These are phyloP conservation scores for Allacma fusca DNA, from an alignment of 2,888 invertebrate species.

Conservation along the genomic window DNA sequence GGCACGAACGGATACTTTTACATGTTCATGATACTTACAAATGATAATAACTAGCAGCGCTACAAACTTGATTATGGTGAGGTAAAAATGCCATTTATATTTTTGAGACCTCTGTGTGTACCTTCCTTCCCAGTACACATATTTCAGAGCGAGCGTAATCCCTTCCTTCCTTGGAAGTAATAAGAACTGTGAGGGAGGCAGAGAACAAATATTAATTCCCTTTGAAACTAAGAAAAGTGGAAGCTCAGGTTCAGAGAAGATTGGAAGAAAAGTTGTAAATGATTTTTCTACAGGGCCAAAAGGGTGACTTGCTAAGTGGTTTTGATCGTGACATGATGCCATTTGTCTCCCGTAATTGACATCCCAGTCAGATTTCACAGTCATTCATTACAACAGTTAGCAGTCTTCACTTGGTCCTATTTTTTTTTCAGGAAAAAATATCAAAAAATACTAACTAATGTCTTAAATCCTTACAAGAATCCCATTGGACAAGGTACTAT, in stretches of 20 bases:
- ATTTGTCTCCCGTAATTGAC: slow-evolving; percentile 60
- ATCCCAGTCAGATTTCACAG: slow-evolving; percentile 49
- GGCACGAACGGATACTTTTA: no score
- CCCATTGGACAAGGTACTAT: no score
- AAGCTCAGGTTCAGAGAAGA: slow-evolving; percentile 8
- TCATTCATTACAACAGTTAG: slow-evolving; percentile 43
- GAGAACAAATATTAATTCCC: slow-evolving; percentile 25
- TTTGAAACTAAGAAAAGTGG: slow-evolving; percentile 20
- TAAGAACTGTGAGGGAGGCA: neutral
- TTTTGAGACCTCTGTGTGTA: neutral
- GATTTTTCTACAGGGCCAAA: slow-evolving; percentile 38
- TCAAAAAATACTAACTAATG: neutral
- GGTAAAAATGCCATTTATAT: neutral
- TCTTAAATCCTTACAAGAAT: neutral
- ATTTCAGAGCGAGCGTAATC: no score
- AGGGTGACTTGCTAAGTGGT: slow-evolving; percentile 54
- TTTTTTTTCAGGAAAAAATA: slow-evolving; percentile 22
- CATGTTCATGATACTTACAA: no score
- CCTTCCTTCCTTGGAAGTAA: neutral
- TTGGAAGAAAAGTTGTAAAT: slow-evolving; percentile 37
- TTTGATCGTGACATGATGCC: slow-evolving; percentile 60
- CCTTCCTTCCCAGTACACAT: neutral
- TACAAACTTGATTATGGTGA: neutral
- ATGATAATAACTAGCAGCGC: no score
- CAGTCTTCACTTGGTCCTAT: slow-evolving; percentile 31